Evolutionary conservation across 2,888 invertebrate genomes (phyloP), one percentile per base, ranked within the genome.

Genomic region (Leptothorax acervorum): DNA sequence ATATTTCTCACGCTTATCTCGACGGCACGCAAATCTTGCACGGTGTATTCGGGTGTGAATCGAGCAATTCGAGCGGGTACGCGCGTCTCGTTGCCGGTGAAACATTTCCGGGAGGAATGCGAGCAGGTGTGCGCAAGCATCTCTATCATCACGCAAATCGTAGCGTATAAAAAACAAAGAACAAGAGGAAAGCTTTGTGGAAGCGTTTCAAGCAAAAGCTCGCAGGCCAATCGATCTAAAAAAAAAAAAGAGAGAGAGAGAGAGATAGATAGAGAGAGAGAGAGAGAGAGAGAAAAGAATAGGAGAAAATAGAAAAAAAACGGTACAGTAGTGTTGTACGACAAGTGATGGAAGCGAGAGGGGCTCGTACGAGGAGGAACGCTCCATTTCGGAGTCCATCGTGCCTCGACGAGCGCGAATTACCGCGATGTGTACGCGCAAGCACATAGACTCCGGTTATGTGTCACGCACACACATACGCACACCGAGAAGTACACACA

Each of bases 131-230:
- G 68, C 79, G 62, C 74, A 81, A 82, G 85, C 86, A 70, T 88
- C 83, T 76, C 85, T 74, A 82, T 83, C 84, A 87, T 23, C 55
- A 68, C 68, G 83, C 62, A 68, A 63, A 74, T 74, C 82, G 73
- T 62, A 83, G 82, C 63, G 74, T 62, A 66, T 63, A 81, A 55
- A 55, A 53, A 53, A 70, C 65, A 74, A 82, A 73, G 83, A 66
- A 83, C 68, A 82, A 81, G 65, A 71, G 84, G 65, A 74, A 85
- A 88, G 86, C 86, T 83, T 68, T 28, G 78, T 75, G 76, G 73
- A 88, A 88, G 88, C 89, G 71, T 87, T 76, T 79, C 84, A 85
- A 85, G 87, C 90, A 78, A 78, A 90, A 89, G 90, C 89, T 85
- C 51, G 87, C 82, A 90, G 85, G 87, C 89, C 86, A 87, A 82